Evolutionary conservation across 1,140 invertebrate species (phyloP).

Genomic region (Parasteatoda tepidariorum): DNA sequence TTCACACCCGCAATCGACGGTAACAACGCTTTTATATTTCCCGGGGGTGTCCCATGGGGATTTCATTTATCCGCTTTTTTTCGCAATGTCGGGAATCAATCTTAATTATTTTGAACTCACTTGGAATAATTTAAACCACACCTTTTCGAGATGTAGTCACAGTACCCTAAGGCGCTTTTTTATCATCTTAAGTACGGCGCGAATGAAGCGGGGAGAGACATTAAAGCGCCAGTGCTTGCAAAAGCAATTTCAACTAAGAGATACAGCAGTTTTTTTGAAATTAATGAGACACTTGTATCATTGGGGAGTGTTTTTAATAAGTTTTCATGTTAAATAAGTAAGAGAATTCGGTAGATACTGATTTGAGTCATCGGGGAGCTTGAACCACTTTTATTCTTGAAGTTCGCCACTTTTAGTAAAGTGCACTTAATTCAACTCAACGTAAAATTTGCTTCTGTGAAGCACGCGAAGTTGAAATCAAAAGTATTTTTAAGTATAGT

Average conservation of each 20-base stretch:
- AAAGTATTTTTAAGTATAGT: too few relatives aligned
- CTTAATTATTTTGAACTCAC: constrained; percentile 36
- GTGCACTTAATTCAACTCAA: too few relatives aligned
- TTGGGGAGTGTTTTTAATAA: background rate
- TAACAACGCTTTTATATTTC: background rate
- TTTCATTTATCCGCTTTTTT: background rate
- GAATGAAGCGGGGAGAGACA: background rate
- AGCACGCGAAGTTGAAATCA: too few relatives aligned
- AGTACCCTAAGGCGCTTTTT: constrained; percentile 14
- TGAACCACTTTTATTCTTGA: background rate
- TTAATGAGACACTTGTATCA: background rate
- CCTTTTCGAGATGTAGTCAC: constrained; percentile 16
- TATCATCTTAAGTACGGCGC: background rate
- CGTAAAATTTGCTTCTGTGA: too few relatives aligned
- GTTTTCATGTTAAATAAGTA: background rate
- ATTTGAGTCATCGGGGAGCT: background rate
- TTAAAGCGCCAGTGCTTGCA: constrained; percentile 8
- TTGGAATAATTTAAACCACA: constrained; percentile 47
- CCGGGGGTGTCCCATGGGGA: background rate
- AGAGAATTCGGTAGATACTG: background rate
- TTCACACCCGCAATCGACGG: background rate
- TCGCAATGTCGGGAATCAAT: constrained; percentile 11
- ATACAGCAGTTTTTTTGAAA: constrained; percentile 26
- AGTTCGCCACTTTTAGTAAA: too few relatives aligned
- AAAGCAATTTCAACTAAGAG: constrained; percentile 35